These are phyloP conservation scores for Adrianichthys oophorus DNA, from an alignment of 2,797 vertebrate species.

Conservation along the genomic window DNA sequence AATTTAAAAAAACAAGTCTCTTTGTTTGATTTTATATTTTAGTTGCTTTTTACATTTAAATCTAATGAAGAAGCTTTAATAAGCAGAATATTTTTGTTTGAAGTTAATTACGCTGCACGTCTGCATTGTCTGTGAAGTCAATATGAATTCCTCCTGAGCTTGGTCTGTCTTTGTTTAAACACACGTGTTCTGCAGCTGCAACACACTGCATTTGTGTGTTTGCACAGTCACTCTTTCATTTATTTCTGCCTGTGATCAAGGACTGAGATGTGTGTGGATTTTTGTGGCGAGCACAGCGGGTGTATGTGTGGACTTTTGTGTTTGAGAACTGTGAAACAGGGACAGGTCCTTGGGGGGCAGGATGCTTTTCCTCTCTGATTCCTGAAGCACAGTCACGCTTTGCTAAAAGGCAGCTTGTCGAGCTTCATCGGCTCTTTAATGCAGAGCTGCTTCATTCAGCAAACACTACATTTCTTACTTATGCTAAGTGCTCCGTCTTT, in stretches of 20 bases:
- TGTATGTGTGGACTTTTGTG: constrained; percentile 1
- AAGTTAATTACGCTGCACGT: too few species aligned
- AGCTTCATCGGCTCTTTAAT: background rate
- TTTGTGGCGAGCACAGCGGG: background rate
- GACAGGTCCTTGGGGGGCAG: constrained; percentile 53
- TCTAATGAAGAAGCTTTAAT: too few species aligned
- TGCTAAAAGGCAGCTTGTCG: background rate
- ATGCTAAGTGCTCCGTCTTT: constrained; percentile 18
- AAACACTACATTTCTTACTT: constrained; percentile 5
- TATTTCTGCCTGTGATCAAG: constrained; percentile 7
- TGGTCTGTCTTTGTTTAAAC: too few species aligned
- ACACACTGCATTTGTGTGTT: background rate
- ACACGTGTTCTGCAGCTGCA: too few species aligned
- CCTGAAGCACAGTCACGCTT: constrained; percentile 36
- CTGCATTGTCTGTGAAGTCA: too few species aligned
- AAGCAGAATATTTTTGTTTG: too few species aligned
- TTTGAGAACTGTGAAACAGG: constrained; percentile 47
- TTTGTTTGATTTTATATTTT: too few species aligned
- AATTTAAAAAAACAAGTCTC: too few species aligned
- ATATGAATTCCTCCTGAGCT: too few species aligned
- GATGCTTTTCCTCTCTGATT: constrained; percentile 43
- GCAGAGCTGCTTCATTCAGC: constrained; percentile 13
- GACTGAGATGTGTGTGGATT: constrained; percentile 3
- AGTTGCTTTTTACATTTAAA: too few species aligned
- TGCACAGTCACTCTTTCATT: constrained; percentile 1